A percentile compares a stretch with the other conserved stretches of the same genome.
phyloP scores from a whole-genome alignment of 2,888 invertebrate genomes.

The Perithous albicinctus region DNA sequence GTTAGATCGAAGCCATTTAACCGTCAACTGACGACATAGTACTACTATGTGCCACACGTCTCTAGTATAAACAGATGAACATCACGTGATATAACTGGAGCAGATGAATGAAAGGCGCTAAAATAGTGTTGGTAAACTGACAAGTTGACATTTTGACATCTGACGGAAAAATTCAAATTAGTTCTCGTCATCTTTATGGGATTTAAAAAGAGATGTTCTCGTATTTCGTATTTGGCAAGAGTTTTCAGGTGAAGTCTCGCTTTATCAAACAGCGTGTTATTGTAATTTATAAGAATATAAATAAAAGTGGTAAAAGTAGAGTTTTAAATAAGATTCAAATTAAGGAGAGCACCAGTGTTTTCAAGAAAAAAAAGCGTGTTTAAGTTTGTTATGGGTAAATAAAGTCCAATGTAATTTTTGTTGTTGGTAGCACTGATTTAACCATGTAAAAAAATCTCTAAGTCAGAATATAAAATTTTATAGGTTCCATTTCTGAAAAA shows the following conservation, averaged over 20 bases:
- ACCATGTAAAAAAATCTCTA: too few relatives aligned
- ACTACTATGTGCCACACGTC: slow-evolving; percentile 25
- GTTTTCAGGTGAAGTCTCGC: too few relatives aligned
- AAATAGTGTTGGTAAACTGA: neutral
- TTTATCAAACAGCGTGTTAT: neutral
- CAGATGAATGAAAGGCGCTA: slow-evolving; percentile 23
- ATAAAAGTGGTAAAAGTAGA: neutral
- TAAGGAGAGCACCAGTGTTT: too few relatives aligned
- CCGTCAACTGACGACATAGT: slow-evolving; percentile 24
- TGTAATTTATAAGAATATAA: neutral
- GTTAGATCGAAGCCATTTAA: slow-evolving; percentile 19
- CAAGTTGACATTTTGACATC: neutral
- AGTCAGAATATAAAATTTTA: too few relatives aligned
- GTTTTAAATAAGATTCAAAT: neutral
- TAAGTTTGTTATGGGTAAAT: too few relatives aligned
- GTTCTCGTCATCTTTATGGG: neutral
- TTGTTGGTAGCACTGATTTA: too few relatives aligned
- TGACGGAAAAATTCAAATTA: neutral
- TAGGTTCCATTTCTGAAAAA: too few relatives aligned
- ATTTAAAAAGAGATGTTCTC: neutral
- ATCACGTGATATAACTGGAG: slow-evolving; percentile 14
- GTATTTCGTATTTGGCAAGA: too few relatives aligned
- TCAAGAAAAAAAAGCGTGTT: too few relatives aligned
- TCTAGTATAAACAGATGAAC: slow-evolving; percentile 16
- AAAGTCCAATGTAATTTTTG: too few relatives aligned